These are phyloP conservation scores for Rhagonycha lutea DNA, from an alignment of 2,888 invertebrate species.

Conservation along the genomic window DNA sequence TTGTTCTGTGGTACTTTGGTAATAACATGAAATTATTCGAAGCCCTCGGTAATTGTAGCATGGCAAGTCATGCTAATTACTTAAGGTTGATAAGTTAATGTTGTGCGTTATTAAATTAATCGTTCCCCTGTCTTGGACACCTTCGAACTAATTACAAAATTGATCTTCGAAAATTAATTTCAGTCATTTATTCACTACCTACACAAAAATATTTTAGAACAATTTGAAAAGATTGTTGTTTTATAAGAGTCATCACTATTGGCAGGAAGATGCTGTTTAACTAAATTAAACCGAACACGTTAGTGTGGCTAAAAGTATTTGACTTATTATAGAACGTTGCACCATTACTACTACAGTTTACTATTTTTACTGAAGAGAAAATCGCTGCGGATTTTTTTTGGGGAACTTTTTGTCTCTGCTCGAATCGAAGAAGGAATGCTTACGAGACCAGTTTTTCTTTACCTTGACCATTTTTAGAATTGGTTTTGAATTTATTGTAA, in stretches of 20 bases:
- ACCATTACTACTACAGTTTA: neutral
- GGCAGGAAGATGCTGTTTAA: neutral
- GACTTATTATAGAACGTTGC: neutral
- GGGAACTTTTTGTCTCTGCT: neutral
- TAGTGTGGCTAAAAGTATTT: neutral
- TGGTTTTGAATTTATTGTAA: neutral
- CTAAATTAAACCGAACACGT: neutral
- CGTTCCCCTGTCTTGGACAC: neutral
- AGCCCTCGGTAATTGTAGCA: neutral
- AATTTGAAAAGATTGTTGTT: neutral
- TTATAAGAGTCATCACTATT: neutral
- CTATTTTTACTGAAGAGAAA: neutral
- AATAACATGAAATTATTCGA: constrained; percentile 9
- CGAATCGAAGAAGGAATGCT: neutral
- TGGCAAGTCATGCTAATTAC: constrained; percentile 3
- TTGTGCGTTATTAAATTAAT: constrained; percentile 2
- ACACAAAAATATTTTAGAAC: neutral
- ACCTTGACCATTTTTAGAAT: neutral
- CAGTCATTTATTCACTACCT: neutral
- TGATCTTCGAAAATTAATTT: neutral
- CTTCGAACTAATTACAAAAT: constrained; percentile 1
- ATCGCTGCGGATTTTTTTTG: neutral
- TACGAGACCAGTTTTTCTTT: neutral
- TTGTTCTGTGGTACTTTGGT: neutral
- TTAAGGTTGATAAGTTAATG: neutral